Percentiles rank a stretch among this genome's conserved stretches.
phyloP scores from a whole-genome alignment of 2,113 vertebrate genomes.

The Cyanoramphus novaezelandiae region DNA sequence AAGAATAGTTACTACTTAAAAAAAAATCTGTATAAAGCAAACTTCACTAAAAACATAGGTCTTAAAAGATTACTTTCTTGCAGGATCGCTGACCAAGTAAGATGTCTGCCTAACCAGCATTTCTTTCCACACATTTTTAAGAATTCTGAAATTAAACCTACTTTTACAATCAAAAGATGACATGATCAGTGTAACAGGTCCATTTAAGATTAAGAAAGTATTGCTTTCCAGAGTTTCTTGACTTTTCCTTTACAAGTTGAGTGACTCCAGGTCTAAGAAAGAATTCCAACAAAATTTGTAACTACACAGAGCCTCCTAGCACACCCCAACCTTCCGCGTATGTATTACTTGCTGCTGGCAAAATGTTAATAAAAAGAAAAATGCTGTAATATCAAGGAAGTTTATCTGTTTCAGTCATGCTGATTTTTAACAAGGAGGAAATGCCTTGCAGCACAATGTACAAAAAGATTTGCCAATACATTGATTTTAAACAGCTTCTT shows the following conservation, averaged over 20 bases:
- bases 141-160: conserved; percentile 3
- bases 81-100: not conserved
- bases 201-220: conserved; percentile 46
- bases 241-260: conserved; percentile 48
- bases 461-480: not conserved
- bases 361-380: conserved; percentile 36
- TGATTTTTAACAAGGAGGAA: conserved; percentile 32
- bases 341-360: conserved; percentile 38
- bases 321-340: conserved; percentile 31
- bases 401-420: not conserved
- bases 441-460: not conserved
- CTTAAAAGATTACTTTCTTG: not conserved
- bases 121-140: not conserved
- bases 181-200: not conserved
- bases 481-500: not conserved
- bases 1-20: not conserved
- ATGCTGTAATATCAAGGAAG: conserved; percentile 2
- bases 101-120: not conserved
- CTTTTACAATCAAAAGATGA: conserved; percentile 19
- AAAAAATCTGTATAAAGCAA: not conserved
- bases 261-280: conserved; percentile 45
- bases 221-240: not conserved
- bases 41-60: not conserved
- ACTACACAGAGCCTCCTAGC: conserved; percentile 21
- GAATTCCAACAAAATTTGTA: conserved; percentile 30